Percentiles rank a stretch among this genome's conserved stretches.
Evolutionary conservation across 2,797 vertebrate species (phyloP).

Genomic region (Mormyrus proboscirostris): DNA sequence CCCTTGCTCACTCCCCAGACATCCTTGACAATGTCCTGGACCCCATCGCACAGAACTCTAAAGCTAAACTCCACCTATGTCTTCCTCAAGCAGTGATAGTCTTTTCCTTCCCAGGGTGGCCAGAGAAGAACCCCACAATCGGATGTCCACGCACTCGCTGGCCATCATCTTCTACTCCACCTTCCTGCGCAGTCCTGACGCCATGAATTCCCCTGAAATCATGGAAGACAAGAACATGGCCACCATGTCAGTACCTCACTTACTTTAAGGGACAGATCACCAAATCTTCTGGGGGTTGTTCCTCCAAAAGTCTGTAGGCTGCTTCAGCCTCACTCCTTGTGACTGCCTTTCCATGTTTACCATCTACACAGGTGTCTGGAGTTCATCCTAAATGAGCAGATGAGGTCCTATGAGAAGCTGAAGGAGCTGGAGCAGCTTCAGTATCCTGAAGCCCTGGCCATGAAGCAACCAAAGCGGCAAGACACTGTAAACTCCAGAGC

Average conservation of each 20-base stretch:
- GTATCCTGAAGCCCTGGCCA: constrained; percentile 73
- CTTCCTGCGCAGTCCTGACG: constrained; percentile 78
- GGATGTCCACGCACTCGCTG: constrained; percentile 81
- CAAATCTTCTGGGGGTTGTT: neutral
- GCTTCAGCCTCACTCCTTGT: neutral
- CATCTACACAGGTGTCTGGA: constrained; percentile 76
- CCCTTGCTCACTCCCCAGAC: neutral
- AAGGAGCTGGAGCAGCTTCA: constrained; percentile 85
- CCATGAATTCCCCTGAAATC: constrained; percentile 76
- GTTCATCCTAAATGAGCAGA: constrained; percentile 85
- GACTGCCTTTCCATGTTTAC: neutral
- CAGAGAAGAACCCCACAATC: constrained; percentile 80
- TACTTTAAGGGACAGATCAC: neutral
- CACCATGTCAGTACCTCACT: constrained; percentile 73
- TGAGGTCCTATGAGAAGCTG: constrained; percentile 87
- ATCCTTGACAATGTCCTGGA: neutral
- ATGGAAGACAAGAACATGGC: constrained; percentile 91
- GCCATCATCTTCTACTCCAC: constrained; percentile 91
- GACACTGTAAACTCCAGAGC: no score
- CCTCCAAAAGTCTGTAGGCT: constrained; percentile 67
- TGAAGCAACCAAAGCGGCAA: constrained; percentile 73
- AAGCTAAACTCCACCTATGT: no score
- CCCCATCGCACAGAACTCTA: no score
- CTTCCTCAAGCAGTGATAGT: no score
- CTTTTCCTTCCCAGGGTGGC: constrained; percentile 68